Percentiles rank a stretch among this genome's conserved stretches.
Evolutionary conservation across 2,888 invertebrate genomes (phyloP).

Genomic region (Chymomyza amoena): DNA sequence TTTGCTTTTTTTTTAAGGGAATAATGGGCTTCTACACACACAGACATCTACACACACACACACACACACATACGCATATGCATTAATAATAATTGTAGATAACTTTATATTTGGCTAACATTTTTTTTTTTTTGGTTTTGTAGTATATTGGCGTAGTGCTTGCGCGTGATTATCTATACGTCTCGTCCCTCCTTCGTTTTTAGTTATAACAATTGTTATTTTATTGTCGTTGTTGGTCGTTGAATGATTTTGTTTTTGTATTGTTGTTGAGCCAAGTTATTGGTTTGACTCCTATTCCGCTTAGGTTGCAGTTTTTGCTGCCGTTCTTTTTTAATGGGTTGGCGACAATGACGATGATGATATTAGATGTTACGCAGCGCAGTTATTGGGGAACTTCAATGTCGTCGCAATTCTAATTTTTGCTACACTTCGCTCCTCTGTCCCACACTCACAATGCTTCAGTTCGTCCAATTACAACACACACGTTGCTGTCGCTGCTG

Average conservation of each 20-base stretch:
- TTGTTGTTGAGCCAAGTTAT: constrained; percentile 41
- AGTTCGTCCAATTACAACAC: constrained; percentile 48
- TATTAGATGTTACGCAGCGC: constrained; percentile 36
- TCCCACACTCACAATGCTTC: constrained; percentile 13
- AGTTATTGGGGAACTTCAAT: constrained; percentile 67
- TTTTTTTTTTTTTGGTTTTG: constrained; percentile 41
- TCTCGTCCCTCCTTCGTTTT: constrained; percentile 7
- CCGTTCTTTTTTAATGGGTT: too few species aligned
- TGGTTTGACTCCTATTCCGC: not conserved
- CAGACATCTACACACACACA: constrained; percentile 13
- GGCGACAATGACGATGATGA: not conserved
- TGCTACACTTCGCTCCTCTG: constrained; percentile 31
- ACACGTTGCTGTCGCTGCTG: constrained; percentile 22
- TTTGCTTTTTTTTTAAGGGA: not conserved
- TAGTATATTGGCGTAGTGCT: constrained; percentile 50
- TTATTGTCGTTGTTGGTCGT: constrained; percentile 10
- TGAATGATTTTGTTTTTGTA: not conserved
- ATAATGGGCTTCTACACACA: constrained; percentile 12
- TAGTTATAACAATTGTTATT: not conserved
- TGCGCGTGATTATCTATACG: constrained; percentile 56
- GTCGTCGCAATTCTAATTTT: constrained; percentile 57
- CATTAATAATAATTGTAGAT: constrained; percentile 66
- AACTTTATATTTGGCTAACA: constrained; percentile 66
- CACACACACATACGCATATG: constrained; percentile 48
- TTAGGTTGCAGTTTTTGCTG: not conserved